phyloP scores from a whole-genome alignment of 1,140 invertebrate genomes.

The Doryteuthis pealeii region DNA sequence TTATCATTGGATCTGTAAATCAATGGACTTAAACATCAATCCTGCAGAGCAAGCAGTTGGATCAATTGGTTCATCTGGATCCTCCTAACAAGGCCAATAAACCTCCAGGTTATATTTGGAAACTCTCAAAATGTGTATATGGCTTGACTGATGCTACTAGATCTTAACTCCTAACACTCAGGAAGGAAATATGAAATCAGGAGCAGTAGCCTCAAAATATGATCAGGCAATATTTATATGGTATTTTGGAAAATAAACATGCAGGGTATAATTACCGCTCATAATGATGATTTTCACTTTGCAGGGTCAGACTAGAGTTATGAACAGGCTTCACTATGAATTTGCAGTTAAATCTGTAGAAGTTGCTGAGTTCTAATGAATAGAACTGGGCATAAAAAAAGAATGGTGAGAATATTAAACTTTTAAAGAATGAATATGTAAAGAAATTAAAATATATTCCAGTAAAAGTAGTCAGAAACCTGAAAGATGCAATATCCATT shows the following conservation, averaged over 20 bases:
- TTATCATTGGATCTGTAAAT: neutral
- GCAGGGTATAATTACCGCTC: slow-evolving; percentile 17
- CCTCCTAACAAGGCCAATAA: slow-evolving; percentile 24
- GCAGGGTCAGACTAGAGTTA: slow-evolving; percentile 11
- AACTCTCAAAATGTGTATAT: slow-evolving; percentile 30
- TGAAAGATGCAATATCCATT: neutral
- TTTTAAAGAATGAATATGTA: neutral
- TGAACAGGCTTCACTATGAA: neutral
- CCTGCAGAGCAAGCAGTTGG: slow-evolving; percentile 25
- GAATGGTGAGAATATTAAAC: neutral
- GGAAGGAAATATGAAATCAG: slow-evolving; percentile 22
- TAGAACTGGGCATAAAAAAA: neutral
- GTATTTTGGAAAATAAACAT: slow-evolving; percentile 3
- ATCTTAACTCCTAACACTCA: slow-evolving; percentile 30
- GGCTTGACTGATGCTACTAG: slow-evolving; percentile 29
- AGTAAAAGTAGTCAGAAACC: neutral
- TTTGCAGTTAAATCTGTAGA: neutral
- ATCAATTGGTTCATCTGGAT: slow-evolving; percentile 23
- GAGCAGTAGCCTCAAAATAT: slow-evolving; percentile 19
- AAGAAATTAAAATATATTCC: slow-evolving; percentile 7
- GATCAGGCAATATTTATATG: slow-evolving; percentile 20
- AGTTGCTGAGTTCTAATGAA: neutral
- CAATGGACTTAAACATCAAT: slow-evolving; percentile 15
- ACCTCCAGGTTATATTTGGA: slow-evolving; percentile 24
- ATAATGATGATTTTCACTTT: slow-evolving; percentile 26